Evolutionary conservation across 1,140 invertebrate genomes (phyloP).

Genomic region (Euwallacea fornicatus): DNA sequence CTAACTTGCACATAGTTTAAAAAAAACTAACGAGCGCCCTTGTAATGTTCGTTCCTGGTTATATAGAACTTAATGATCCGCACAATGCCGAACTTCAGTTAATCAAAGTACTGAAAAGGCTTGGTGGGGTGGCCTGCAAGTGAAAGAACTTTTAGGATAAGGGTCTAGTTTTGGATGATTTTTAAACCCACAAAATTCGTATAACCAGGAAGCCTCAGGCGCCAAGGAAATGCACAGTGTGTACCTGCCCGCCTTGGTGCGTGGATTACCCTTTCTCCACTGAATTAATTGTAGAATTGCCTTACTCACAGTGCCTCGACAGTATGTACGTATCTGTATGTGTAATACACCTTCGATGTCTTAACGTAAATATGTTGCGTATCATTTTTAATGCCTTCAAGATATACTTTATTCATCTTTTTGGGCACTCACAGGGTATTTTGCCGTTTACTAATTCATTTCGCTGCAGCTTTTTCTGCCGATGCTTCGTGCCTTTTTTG

Average conservation of each 20-base stretch:
- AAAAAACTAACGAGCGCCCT: conserved; percentile 11
- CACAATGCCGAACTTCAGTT: background rate
- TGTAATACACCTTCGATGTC: conserved; percentile 48
- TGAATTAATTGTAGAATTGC: conserved; percentile 55
- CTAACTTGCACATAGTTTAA: conserved; percentile 54
- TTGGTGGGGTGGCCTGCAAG: no score
- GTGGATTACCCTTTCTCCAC: conserved; percentile 53
- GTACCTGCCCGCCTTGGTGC: conserved; percentile 43
- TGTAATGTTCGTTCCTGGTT: conserved; percentile 4
- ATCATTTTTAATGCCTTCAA: conserved; percentile 41
- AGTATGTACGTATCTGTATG: conserved; percentile 55
- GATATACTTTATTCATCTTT: conserved; percentile 39
- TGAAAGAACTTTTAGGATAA: no score
- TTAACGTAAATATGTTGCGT: conserved; percentile 33
- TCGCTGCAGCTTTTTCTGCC: conserved; percentile 43
- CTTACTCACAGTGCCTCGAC: conserved; percentile 56
- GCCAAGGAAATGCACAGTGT: conserved; percentile 32
- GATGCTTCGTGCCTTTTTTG: conserved; percentile 50
- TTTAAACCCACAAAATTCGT: background rate
- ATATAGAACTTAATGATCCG: background rate
- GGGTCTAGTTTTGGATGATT: no score
- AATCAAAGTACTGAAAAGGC: no score
- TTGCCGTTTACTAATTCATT: conserved; percentile 43
- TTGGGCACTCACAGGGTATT: conserved; percentile 52
- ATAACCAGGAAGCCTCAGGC: background rate